phyloP scores from a whole-genome alignment of 2,113 vertebrate genomes.

The Prinia subflava region DNA sequence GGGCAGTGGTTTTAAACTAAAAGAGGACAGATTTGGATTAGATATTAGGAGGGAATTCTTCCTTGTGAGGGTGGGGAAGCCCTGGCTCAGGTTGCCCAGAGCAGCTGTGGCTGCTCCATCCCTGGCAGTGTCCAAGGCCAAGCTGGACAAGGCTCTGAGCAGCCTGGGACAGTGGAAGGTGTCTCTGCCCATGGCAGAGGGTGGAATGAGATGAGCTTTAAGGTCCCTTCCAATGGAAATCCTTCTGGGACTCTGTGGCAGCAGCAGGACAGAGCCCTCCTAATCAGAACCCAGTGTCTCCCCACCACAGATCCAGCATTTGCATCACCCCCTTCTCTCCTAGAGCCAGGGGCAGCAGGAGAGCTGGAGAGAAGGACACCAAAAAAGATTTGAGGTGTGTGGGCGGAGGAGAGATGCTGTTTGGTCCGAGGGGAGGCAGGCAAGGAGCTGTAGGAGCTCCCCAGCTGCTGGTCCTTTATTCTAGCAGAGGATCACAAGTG shows the following conservation, averaged over 20 bases:
- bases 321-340: not conserved
- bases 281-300: not conserved
- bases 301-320: accelerated
- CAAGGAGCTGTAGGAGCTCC: not conserved
- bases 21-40: not conserved
- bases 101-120: not conserved
- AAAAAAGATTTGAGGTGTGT: not conserved
- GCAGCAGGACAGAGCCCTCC: not conserved
- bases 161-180: accelerated
- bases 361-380: not conserved
- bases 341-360: not conserved
- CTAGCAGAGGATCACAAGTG: not conserved
- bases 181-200: not conserved
- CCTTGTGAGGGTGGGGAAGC: not conserved
- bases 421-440: not conserved
- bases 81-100: not conserved
- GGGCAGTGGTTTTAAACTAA: not conserved
- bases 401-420: not conserved
- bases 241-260: not conserved
- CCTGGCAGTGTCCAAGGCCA: not conserved
- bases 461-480: slow-evolving; percentile 34
- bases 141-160: accelerated
- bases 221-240: not conserved
- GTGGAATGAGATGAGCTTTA: not conserved
- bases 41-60: not conserved